Base-by-base conservation (phyloP, 2,797 vertebrate species). In the Otus scops region DNA sequence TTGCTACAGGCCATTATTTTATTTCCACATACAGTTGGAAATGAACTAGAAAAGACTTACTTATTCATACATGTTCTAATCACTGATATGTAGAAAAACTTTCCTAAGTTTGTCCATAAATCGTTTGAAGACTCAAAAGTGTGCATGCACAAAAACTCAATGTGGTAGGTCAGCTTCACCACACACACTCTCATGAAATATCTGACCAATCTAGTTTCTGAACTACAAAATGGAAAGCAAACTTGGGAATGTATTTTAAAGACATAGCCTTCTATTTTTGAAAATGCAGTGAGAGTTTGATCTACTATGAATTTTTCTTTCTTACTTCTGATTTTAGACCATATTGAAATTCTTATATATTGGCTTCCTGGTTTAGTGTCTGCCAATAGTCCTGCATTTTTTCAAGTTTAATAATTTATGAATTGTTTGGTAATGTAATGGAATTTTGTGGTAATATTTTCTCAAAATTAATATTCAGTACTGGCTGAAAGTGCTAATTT, bases 381-480 rank as follows among this genome's bases (percentile, higher is more conserved):
- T 92, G 54, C 47, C 8, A 51, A 6, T 71, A 13, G 26, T 89
- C 74, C 63, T 93, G 57, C 53, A 57, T 94, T 91, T 95, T 95
- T 87, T 92, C 64, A 93, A 74, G 59, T 89, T 95, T 92, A 91
- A 48, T 95, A 93, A 92, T n/a, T 50, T 95, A 76, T 79, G 5
- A 93, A 86, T 92, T 78, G 39, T 91, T 89, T 87, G 86, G 41
- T 59, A 88, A 78, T 92, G 79, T 85, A 51, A 78, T 67, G 65
- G 38, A 92, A 76, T 83, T 97, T 97, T 94, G 81, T 96, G 92
- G 74, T 82, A 95, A 27, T 78, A 76, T 79, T 92, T 97, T 96
- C 80, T 97, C 74, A 91, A 95, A 97, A 97, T 95, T 95, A 97
- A 41, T 97, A 89, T 89, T 94, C 43, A 65, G 69, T 87, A 79